phyloP scores from a whole-genome alignment of 2,888 invertebrate genomes.

The Ennomos quercinarius region DNA sequence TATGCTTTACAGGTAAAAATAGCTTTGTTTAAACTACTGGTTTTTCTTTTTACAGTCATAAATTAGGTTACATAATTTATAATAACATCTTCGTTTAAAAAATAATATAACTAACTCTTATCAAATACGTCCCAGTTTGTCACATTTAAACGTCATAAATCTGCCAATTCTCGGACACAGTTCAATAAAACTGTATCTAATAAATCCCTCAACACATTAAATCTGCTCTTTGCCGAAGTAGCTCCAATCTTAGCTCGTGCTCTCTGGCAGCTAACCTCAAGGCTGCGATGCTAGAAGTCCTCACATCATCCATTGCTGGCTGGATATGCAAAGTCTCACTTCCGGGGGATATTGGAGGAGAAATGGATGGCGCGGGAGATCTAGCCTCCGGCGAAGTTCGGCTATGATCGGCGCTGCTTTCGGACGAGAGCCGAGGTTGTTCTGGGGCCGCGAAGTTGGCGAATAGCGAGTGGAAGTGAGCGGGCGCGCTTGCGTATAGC shows the following conservation, averaged over 20 bases:
- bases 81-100: constrained; percentile 24
- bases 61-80: constrained; percentile 19
- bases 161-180: constrained; percentile 13
- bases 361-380: constrained; percentile 74
- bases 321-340: constrained; percentile 78
- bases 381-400: constrained; percentile 60
- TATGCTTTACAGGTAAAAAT: too few species aligned
- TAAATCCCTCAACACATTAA: constrained; percentile 64
- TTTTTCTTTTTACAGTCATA: constrained; percentile 20
- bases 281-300: constrained; percentile 94
- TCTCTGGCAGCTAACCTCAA: constrained; percentile 94
- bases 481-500: constrained; percentile 76
- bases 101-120: constrained; percentile 13
- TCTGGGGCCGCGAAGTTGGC: constrained; percentile 90
- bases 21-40: constrained; percentile 2
- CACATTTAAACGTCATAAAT: constrained; percentile 22
- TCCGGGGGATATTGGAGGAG: constrained; percentile 84
- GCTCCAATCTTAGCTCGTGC: constrained; percentile 93
- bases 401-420: constrained; percentile 69
- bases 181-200: constrained; percentile 17
- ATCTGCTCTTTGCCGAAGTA: constrained; percentile 89
- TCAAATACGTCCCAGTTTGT: constrained; percentile 22
- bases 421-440: constrained; percentile 69
- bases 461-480: constrained; percentile 93
- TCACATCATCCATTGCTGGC: constrained; percentile 87